Conservation (phyloP, 2,113 vertebrate species). For the Periophthalmus modestus region DNA sequence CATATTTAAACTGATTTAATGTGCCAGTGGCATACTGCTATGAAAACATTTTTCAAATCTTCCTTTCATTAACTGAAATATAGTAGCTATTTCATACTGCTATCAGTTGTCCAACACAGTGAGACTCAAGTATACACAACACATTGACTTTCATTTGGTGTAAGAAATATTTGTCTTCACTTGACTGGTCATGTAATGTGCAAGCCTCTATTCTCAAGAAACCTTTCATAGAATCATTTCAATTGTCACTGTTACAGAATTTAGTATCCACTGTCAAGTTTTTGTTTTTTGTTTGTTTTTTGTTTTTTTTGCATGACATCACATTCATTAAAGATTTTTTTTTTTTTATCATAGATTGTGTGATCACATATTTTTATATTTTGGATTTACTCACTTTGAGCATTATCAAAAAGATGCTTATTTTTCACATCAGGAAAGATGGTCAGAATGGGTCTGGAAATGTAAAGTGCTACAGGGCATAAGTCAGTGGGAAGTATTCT, state of each 20-base stretch:
- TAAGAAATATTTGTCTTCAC: not conserved
- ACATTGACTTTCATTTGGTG: not conserved
- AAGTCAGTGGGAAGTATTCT: too few species aligned
- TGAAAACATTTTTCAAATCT: conserved; percentile 29
- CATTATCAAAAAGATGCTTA: too few species aligned
- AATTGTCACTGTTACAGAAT: conserved; percentile 18
- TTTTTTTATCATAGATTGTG: conserved; percentile 56
- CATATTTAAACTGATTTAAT: conserved; percentile 14
- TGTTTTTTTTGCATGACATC: conserved; percentile 65
- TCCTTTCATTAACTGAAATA: not conserved
- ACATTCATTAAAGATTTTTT: conserved; percentile 77
- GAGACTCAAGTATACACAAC: not conserved
- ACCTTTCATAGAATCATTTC: conserved; percentile 20
- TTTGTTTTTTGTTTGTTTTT: conserved; percentile 43
- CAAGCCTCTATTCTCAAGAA: not conserved
- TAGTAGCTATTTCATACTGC: not conserved
- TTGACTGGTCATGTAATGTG: not conserved
- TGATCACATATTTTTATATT: not conserved
- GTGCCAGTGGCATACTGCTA: conserved; percentile 16
- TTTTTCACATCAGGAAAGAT: too few species aligned
- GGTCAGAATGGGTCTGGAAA: too few species aligned
- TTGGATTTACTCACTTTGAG: too few species aligned
- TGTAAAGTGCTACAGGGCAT: too few species aligned
- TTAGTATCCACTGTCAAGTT: conserved; percentile 24
- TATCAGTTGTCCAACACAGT: not conserved